Conservation (phyloP, 2,797 vertebrate species). For the Bradypodion pumilum region DNA sequence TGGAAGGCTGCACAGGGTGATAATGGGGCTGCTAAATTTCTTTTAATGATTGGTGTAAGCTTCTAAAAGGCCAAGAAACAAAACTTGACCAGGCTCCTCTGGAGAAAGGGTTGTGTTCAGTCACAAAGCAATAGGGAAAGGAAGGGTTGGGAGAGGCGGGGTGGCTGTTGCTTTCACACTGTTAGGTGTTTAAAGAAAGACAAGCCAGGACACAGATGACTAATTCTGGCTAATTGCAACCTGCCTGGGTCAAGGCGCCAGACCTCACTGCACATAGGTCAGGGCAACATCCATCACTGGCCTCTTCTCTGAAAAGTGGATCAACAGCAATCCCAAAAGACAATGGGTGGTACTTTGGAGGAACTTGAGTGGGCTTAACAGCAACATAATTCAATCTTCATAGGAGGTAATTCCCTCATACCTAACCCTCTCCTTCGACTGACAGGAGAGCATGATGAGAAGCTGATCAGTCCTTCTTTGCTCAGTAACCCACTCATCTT, state of each 20-base stretch:
- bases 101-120: constrained; percentile 42
- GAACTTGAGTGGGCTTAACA: constrained; percentile 2
- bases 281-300: constrained; percentile 75
- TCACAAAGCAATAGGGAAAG: constrained; percentile 67
- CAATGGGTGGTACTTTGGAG: constrained; percentile 10
- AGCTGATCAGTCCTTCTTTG: constrained; percentile 9
- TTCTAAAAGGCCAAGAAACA: constrained; percentile 66
- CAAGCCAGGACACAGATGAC: constrained; percentile 72
- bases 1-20: constrained; percentile 67
- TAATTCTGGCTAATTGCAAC: constrained; percentile 85
- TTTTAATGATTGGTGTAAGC: constrained; percentile 72
- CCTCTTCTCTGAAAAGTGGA: constrained; percentile 31
- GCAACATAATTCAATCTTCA: constrained; percentile 34
- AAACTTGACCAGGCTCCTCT: constrained; percentile 57
- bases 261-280: constrained; percentile 69
- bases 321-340: neutral
- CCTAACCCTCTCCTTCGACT: constrained; percentile 45
- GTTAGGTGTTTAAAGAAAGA: constrained; percentile 68
- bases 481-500: neutral
- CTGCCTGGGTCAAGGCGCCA: constrained; percentile 75
- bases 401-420: constrained; percentile 51
- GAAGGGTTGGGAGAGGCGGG: constrained; percentile 55
- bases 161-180: constrained; percentile 69
- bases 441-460: constrained; percentile 48
- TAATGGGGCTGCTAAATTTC: constrained; percentile 58